A percentile compares a stretch with the other conserved stretches of the same genome.
These are phyloP conservation scores for Blera fallax DNA, from an alignment of 2,888 invertebrate species.

Conservation along the genomic window DNA sequence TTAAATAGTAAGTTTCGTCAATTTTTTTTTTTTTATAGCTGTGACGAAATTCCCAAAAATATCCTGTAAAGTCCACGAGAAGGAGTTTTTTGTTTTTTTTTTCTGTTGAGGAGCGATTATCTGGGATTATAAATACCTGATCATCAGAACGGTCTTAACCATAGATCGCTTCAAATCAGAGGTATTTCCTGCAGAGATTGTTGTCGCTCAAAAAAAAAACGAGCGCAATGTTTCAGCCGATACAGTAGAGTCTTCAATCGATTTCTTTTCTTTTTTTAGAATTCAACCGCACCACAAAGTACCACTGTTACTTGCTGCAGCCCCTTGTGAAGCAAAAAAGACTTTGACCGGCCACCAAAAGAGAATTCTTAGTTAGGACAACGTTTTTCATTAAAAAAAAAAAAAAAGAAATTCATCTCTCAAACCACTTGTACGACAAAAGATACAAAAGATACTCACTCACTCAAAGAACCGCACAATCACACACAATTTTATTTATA, in stretches of 20 bases:
- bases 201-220: neutral
- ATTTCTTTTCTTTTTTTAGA: conserved; percentile 59
- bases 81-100: neutral
- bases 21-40: neutral
- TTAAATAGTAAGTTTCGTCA: neutral
- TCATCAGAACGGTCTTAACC: neutral
- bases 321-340: conserved; percentile 37
- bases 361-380: conserved; percentile 53
- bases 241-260: conserved; percentile 14
- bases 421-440: conserved; percentile 44
- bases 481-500: conserved; percentile 65
- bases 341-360: conserved; percentile 48
- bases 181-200: conserved; percentile 3
- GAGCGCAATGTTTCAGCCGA: too few species aligned
- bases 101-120: neutral
- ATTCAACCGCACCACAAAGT: conserved; percentile 20
- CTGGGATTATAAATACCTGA: conserved; percentile 31
- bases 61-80: conserved; percentile 3
- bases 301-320: conserved; percentile 42
- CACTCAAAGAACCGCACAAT: conserved; percentile 54
- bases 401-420: neutral
- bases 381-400: conserved; percentile 6
- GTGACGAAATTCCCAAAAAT: neutral
- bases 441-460: conserved; percentile 28
- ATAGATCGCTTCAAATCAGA: conserved; percentile 22